Conservation (phyloP, 2,113 vertebrate species). For the Phocoena sinus region DNA sequence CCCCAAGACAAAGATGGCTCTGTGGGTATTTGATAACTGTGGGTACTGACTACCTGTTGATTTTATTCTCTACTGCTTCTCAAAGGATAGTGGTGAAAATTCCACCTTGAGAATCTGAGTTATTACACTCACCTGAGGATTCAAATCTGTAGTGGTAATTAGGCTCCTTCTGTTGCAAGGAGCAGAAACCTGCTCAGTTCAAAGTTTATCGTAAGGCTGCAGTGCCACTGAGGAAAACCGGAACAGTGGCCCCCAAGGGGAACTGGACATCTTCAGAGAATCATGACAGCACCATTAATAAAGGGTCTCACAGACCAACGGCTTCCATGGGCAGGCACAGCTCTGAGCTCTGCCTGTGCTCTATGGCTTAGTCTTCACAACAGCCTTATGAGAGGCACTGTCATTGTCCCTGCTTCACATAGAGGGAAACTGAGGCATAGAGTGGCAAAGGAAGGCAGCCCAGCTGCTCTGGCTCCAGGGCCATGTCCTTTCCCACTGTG, state of each 20-base stretch:
- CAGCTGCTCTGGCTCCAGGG: neutral
- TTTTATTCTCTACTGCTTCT: neutral
- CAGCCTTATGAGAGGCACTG: no score
- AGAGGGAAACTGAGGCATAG: neutral
- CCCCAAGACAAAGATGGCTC: neutral
- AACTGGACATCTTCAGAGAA: neutral
- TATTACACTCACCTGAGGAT: neutral
- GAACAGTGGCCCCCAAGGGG: neutral
- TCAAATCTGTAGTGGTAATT: neutral
- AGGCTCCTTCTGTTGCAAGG: neutral
- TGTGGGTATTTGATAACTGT: neutral
- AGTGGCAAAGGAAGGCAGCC: neutral
- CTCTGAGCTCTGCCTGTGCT: neutral
- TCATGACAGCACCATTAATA: neutral
- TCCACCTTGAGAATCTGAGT: neutral
- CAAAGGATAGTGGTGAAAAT: neutral
- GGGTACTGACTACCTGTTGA: neutral
- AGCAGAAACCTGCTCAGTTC: neutral
- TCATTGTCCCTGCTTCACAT: neutral
- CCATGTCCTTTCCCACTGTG: neutral
- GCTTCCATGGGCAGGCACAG: no score
- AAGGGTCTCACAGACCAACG: accelerated
- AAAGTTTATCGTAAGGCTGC: neutral
- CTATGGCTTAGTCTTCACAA: neutral
- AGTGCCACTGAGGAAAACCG: neutral